phyloP scores from a whole-genome alignment of 2,113 vertebrate genomes.

The Lagopus muta region DNA sequence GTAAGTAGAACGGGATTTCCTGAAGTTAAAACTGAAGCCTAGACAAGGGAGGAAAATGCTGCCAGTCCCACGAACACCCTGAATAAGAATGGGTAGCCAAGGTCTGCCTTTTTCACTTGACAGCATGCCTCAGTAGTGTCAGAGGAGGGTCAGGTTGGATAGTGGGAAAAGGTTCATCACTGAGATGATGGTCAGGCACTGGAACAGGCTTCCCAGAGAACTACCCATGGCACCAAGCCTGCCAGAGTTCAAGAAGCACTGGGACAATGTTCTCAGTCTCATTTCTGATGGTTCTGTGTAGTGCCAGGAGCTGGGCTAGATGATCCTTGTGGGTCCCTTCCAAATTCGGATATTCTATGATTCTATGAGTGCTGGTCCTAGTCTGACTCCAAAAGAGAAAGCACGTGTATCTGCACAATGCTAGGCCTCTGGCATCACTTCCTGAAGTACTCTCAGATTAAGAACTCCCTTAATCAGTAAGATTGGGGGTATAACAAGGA shows the following conservation, averaged over 20 bases:
- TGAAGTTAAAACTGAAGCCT: background rate
- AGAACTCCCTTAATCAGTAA: background rate
- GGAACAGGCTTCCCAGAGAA: no score
- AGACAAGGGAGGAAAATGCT: background rate
- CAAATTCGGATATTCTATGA: no score
- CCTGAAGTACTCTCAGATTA: background rate
- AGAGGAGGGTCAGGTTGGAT: no score
- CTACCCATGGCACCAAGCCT: no score
- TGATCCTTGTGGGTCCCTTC: no score
- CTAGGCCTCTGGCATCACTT: background rate
- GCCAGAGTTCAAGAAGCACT: no score
- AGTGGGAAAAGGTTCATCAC: no score
- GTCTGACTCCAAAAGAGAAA: background rate
- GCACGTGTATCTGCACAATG: accelerated
- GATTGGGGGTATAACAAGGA: background rate
- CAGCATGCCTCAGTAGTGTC: background rate
- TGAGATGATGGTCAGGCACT: no score
- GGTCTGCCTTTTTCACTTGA: background rate
- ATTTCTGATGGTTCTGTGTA: no score
- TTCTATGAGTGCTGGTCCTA: background rate
- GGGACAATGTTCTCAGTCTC: no score
- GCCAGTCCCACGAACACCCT: background rate
- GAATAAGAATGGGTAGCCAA: background rate
- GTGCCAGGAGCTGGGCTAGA: no score
- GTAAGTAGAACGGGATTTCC: background rate